These are phyloP conservation scores for Ceratina australensis DNA, from an alignment of 1,140 invertebrate genomes.

Conservation along the genomic window DNA sequence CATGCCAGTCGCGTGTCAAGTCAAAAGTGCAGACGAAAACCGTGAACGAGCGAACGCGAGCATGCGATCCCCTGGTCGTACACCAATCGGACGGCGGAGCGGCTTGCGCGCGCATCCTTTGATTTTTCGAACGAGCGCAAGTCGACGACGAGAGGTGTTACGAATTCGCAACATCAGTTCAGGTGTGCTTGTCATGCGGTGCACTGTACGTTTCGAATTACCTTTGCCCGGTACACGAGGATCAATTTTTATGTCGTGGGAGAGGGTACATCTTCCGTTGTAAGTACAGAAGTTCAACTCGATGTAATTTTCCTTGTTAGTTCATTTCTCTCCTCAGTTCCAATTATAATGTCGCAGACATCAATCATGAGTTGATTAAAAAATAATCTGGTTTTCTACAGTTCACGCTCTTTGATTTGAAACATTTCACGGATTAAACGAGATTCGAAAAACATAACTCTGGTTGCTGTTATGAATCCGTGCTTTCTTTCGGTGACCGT, in stretches of 20 bases:
- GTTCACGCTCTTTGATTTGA: no score
- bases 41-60: not conserved
- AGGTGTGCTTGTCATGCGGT: conserved; percentile 29
- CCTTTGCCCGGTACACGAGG: not conserved
- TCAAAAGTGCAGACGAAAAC: accelerated
- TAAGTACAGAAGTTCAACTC: conserved; percentile 9
- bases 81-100: not conserved
- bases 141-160: conserved; percentile 13
- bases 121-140: conserved; percentile 49
- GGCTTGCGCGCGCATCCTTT: conserved; percentile 32
- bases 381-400: no score
- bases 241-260: conserved; percentile 25
- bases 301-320: no score
- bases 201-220: conserved; percentile 14
- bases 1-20: conserved; percentile 71
- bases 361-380: no score
- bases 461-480: no score
- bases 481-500: not conserved
- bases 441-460: no score
- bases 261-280: not conserved
- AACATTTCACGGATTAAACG: no score
- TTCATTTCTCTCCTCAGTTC: no score
- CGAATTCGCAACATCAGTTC: conserved; percentile 42
- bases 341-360: no score
- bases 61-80: not conserved